These are phyloP conservation scores for Salmo trutta DNA, from an alignment of 2,797 vertebrate genomes.

Conservation along the genomic window DNA sequence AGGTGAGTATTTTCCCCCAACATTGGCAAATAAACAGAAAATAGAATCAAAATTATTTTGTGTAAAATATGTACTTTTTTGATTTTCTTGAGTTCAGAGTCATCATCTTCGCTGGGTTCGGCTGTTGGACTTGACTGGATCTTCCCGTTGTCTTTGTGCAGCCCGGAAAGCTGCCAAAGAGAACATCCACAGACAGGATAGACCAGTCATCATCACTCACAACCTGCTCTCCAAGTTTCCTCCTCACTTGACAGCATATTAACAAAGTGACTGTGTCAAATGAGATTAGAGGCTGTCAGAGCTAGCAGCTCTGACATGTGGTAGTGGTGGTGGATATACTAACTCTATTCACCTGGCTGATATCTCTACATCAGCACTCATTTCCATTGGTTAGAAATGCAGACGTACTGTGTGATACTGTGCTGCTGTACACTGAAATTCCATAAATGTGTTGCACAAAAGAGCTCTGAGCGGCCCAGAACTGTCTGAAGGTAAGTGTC, in stretches of 20 bases:
- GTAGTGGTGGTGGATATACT: slow-evolving; percentile 45
- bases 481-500: slow-evolving; percentile 59
- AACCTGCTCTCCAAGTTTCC: slow-evolving; percentile 24
- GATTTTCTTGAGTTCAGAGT: slow-evolving; percentile 97
- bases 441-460: slow-evolving; percentile 34
- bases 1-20: not conserved
- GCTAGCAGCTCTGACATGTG: slow-evolving; percentile 48
- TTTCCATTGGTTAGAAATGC: slow-evolving; percentile 37
- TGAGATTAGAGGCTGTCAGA: slow-evolving; percentile 44
- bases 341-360: slow-evolving; percentile 53
- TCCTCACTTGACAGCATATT: slow-evolving; percentile 54
- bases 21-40: not conserved
- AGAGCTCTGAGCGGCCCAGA: slow-evolving; percentile 33
- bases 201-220: slow-evolving; percentile 32
- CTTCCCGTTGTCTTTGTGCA: slow-evolving; percentile 93
- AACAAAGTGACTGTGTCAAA: slow-evolving; percentile 60
- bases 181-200: slow-evolving; percentile 26
- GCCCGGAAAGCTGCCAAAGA: slow-evolving; percentile 80
- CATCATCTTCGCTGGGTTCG: slow-evolving; percentile 82
- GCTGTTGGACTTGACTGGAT: slow-evolving; percentile 87
- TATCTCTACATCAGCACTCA: slow-evolving; percentile 33
- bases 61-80: slow-evolving; percentile 83
- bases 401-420: slow-evolving; percentile 30
- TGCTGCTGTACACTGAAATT: slow-evolving; percentile 28
- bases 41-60: not conserved